Evolutionary conservation across 2,113 vertebrate species (phyloP).

Genomic region (Zapornia atra): DNA sequence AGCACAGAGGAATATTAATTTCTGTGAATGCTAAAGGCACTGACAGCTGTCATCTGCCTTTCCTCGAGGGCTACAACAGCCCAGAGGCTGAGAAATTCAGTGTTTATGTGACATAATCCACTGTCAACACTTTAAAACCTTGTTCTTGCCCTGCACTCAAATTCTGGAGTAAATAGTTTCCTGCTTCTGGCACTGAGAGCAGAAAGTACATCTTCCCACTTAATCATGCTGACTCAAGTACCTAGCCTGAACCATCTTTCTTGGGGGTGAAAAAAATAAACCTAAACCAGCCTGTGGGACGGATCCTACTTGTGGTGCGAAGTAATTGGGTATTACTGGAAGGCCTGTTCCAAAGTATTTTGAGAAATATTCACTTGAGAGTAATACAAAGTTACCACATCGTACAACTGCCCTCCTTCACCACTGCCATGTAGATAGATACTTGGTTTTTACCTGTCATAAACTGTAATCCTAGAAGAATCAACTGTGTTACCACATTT

Average conservation of each 20-base stretch:
- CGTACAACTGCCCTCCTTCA: background rate
- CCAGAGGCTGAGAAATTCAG: background rate
- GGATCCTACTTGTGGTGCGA: background rate
- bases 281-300: background rate
- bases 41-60: background rate
- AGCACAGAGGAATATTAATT: background rate
- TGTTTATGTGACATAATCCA: background rate
- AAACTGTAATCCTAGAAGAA: slow-evolving; percentile 38
- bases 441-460: slow-evolving; percentile 20
- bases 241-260: background rate
- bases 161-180: background rate
- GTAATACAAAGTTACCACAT: background rate
- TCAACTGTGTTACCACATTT: slow-evolving; percentile 17
- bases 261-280: background rate
- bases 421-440: background rate
- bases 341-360: background rate
- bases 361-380: background rate
- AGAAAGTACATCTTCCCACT: background rate
- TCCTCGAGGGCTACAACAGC: background rate
- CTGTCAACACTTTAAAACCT: background rate
- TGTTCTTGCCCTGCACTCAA: background rate
- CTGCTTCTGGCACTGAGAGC: background rate
- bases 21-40: background rate
- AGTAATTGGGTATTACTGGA: background rate
- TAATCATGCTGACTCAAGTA: background rate